Conservation (phyloP, 2,113 vertebrate genomes). For the Deroptyus accipitrinus region DNA sequence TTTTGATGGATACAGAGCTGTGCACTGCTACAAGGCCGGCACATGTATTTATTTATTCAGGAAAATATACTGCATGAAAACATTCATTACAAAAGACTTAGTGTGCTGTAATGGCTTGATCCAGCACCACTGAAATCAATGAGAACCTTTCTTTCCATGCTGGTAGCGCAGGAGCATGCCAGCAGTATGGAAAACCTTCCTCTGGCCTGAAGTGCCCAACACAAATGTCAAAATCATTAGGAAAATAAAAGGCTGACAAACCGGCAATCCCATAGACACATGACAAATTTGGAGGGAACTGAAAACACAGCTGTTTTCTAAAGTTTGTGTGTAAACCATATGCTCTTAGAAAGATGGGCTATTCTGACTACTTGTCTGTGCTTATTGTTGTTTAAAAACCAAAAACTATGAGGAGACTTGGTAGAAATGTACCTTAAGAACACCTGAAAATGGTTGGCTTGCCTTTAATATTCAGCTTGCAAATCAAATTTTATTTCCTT, state of each 20-base stretch:
- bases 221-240: constrained; percentile 42
- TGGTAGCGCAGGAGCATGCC: neutral
- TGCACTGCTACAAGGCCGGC: neutral
- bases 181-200: neutral
- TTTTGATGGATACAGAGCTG: constrained; percentile 47
- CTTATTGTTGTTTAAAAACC: constrained; percentile 7
- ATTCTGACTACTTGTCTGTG: neutral
- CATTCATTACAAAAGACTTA: constrained; percentile 17
- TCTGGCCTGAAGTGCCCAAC: constrained; percentile 11
- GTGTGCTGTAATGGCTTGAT: neutral
- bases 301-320: constrained; percentile 58
- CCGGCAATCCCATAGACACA: neutral
- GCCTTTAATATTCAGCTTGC: neutral
- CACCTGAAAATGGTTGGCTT: neutral
- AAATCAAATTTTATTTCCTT: neutral
- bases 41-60: constrained; percentile 47
- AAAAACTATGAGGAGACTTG: neutral
- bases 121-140: constrained; percentile 3
- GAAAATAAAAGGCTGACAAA: constrained; percentile 13
- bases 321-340: constrained; percentile 11
- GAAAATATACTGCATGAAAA: constrained; percentile 2
- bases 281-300: neutral
- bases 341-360: constrained; percentile 22
- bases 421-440: constrained; percentile 29
- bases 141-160: neutral